phyloP scores from a whole-genome alignment of 2,113 vertebrate genomes.

The Haemorhous mexicanus region DNA sequence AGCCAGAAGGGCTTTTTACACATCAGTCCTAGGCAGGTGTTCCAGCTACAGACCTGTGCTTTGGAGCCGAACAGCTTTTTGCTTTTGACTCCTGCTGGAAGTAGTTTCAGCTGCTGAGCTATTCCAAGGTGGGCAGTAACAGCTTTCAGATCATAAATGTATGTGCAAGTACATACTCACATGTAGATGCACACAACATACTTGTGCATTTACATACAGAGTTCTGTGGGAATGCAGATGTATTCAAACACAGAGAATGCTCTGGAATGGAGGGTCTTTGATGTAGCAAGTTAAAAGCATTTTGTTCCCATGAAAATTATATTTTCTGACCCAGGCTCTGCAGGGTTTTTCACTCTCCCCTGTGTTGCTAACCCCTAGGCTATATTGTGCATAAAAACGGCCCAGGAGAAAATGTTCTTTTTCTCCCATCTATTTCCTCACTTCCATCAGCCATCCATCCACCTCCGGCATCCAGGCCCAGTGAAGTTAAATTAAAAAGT shows the following conservation, averaged over 20 bases:
- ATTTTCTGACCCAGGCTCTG: not conserved
- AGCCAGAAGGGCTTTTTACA: not conserved
- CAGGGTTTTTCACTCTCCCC: not conserved
- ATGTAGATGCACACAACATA: not conserved
- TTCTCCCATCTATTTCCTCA: not conserved
- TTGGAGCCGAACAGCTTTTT: not conserved
- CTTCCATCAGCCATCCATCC: not conserved
- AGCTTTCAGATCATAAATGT: not conserved
- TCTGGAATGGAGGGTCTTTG: not conserved
- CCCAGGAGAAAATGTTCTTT: not conserved
- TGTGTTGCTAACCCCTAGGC: not conserved
- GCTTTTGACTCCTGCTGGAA: not conserved
- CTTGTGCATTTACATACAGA: not conserved
- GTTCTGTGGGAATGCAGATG: not conserved
- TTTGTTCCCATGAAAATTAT: not conserved
- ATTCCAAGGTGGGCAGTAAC: not conserved
- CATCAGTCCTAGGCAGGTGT: not conserved
- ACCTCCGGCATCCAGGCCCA: not conserved
- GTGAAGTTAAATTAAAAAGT: conserved; percentile 18
- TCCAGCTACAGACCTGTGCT: not conserved
- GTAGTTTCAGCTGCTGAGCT: not conserved
- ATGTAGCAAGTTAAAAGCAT: not conserved
- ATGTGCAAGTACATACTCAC: not conserved
- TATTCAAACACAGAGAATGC: not conserved
- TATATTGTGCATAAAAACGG: not conserved